Evolutionary conservation across 2,888 invertebrate genomes (phyloP), one percentile per base, ranked within the genome.

Genomic region (Prionchulus punctatus): DNA sequence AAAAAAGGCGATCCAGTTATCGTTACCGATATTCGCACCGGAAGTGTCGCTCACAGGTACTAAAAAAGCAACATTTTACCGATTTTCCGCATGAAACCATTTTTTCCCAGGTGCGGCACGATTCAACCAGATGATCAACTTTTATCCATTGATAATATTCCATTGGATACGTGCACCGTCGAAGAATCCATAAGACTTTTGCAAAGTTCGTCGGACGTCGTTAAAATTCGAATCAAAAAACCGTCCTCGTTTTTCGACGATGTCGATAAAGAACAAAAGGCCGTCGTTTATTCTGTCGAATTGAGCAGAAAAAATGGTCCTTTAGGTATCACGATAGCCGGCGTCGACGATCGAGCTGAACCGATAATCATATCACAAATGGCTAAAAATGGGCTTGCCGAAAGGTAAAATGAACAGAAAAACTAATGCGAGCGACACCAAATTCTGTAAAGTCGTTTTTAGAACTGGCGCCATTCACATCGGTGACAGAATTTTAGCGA

Each of bases 1-100:
- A 36, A 55, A 25, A 63, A 63, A 53, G 70, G 70, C 62, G 84
- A 85, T 60, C 84, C 86, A 0, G 80, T 88, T 72, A 79, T 86
- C 50, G 88, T 92, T 67, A 83, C 87, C 0, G 86, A 89, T 66
- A 86, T 94, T 18, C 82, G 85, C 56, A 81, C 84, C 48, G 92
- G 91, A 12, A 90, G 90, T 42, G 81, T 85, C 0, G 89, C 92
- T 0, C 87, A 92, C 74, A 69, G 72, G 72, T 71, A 43, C 15
- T 31, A 48, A 18, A 48, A 18, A 15, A 42, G 42, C n/a, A n/a
- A n/a, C n/a, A n/a, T n/a, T n/a, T n/a, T n/a, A n/a, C n/a, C n/a
- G 48, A 7, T 12, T n/a, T 47, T 47, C 15, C 21, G 21, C 7
- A 45, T 7, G 30, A 12, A 12, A 48, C 30, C 28, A 15, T 15